phyloP scores from a whole-genome alignment of 2,888 invertebrate genomes.

The Zaprionus lineosus region DNA sequence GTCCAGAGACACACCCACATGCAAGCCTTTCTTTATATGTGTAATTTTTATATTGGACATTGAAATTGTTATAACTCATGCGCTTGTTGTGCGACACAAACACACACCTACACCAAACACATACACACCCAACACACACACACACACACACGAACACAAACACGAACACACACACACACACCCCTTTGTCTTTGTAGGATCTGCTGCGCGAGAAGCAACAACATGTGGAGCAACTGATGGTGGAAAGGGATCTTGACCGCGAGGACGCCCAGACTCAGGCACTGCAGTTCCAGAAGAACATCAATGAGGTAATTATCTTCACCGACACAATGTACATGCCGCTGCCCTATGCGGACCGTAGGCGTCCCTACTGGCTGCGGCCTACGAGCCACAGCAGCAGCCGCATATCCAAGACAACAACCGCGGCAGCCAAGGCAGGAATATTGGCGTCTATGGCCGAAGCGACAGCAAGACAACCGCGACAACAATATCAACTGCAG shows the following conservation, averaged over 20 bases:
- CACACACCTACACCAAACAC: background rate
- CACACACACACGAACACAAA: conserved; percentile 15
- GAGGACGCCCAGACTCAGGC: conserved; percentile 92
- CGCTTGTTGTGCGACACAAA: conserved; percentile 42
- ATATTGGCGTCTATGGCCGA: too few species aligned
- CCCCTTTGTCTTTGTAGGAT: conserved; percentile 85
- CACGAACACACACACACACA: conserved; percentile 4
- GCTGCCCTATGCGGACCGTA: conserved; percentile 65
- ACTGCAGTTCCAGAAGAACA: conserved; percentile 81
- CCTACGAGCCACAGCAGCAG: conserved; percentile 42
- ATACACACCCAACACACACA: conserved; percentile 7
- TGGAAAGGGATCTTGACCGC: conserved; percentile 95
- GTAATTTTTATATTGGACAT: conserved; percentile 6
- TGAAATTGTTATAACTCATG: conserved; percentile 49
- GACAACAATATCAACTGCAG: conserved; percentile 18
- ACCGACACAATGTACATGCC: conserved; percentile 79
- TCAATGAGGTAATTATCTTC: conserved; percentile 82
- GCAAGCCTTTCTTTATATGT: conserved; percentile 6
- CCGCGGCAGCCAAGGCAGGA: too few species aligned
- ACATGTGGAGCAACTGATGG: conserved; percentile 95
- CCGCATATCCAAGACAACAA: conserved; percentile 34
- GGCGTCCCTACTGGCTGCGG: conserved; percentile 67
- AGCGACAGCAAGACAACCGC: conserved; percentile 29
- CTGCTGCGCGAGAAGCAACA: conserved; percentile 95
- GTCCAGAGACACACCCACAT: conserved; percentile 11